Percentiles rank a stretch among this genome's conserved stretches.
phyloP scores from a whole-genome alignment of 2,888 invertebrate species.

The Leptinotarsa tumamoca region DNA sequence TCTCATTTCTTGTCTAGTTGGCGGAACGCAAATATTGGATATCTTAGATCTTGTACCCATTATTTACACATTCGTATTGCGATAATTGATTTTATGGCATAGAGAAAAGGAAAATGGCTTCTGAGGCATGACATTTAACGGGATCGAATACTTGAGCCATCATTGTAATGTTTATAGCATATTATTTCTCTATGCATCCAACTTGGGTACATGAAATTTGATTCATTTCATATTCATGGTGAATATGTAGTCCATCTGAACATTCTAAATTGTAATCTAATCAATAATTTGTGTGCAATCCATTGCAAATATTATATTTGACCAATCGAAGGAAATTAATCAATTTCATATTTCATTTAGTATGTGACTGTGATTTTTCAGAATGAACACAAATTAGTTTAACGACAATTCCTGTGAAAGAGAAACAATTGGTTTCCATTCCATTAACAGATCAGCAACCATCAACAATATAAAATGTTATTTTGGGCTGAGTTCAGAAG shows the following conservation, averaged over 20 bases:
- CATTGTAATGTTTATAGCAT: neutral
- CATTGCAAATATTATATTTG: too few relatives aligned
- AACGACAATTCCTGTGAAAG: too few relatives aligned
- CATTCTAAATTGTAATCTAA: neutral
- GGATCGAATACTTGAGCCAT: neutral
- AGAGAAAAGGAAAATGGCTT: neutral
- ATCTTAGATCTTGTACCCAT: neutral
- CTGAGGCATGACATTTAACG: neutral
- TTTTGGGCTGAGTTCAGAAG: too few relatives aligned
- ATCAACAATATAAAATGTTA: too few relatives aligned
- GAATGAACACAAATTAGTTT: too few relatives aligned
- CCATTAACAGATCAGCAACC: too few relatives aligned
- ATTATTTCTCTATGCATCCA: neutral
- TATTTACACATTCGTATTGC: slow-evolving; percentile 4
- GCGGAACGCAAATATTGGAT: slow-evolving; percentile 21
- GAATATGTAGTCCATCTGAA: neutral
- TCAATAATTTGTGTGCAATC: neutral
- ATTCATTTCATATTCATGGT: neutral
- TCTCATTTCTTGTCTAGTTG: slow-evolving; percentile 29
- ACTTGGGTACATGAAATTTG: too few relatives aligned
- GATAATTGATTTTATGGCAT: slow-evolving; percentile 8
- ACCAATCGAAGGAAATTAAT: too few relatives aligned
- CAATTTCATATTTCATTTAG: too few relatives aligned
- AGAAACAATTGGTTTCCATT: too few relatives aligned
- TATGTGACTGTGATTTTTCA: too few relatives aligned